Conservation (phyloP, 1,140 invertebrate genomes). For the Lanistes nyassanus region DNA sequence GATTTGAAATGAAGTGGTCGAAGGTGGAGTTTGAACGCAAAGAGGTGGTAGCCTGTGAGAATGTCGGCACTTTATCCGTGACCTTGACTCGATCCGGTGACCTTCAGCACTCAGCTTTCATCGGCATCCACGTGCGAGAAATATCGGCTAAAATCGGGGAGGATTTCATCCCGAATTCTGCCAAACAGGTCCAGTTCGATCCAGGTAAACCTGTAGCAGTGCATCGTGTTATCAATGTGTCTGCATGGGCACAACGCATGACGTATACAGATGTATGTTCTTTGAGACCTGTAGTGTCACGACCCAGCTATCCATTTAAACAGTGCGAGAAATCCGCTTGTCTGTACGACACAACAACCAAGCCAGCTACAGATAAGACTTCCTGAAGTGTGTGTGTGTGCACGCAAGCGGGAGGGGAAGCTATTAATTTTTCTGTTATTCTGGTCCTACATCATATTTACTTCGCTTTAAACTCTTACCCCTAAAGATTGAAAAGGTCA, state of each 20-base stretch:
- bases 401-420: neutral
- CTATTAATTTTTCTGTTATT: too few species aligned
- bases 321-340: too few species aligned
- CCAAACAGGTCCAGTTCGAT: slow-evolving; percentile 61
- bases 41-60: slow-evolving; percentile 62
- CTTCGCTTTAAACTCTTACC: too few species aligned
- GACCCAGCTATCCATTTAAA: too few species aligned
- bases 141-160: slow-evolving; percentile 56
- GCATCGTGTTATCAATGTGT: neutral
- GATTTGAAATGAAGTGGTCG: slow-evolving; percentile 62
- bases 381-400: slow-evolving; percentile 3
- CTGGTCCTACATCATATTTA: too few species aligned
- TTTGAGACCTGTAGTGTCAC: too few species aligned
- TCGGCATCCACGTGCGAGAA: slow-evolving; percentile 54
- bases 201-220: slow-evolving; percentile 49
- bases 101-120: slow-evolving; percentile 49
- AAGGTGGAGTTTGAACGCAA: slow-evolving; percentile 51
- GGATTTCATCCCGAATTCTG: slow-evolving; percentile 54
- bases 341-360: too few species aligned
- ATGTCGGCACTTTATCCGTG: slow-evolving; percentile 57
- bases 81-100: slow-evolving; percentile 52
- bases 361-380: too few species aligned
- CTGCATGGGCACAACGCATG: neutral
- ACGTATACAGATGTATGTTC: neutral
- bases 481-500: too few species aligned